Percentiles rank a stretch among this genome's conserved stretches.
These are phyloP conservation scores for Bombus impatiens DNA, from an alignment of 1,140 invertebrate species.

Conservation along the genomic window DNA sequence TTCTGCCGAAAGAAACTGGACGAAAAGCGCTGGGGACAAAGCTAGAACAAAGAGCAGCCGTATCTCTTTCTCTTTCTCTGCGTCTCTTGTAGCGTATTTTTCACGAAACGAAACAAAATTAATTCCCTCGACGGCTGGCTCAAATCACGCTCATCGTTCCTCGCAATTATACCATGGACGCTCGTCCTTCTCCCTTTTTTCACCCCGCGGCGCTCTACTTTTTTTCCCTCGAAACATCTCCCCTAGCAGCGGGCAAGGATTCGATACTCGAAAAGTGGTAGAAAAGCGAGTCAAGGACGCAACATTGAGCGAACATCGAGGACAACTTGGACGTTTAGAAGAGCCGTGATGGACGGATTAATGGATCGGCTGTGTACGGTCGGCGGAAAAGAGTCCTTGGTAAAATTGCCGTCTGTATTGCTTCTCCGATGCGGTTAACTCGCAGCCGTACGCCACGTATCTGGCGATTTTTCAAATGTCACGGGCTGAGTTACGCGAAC, in stretches of 20 bases:
- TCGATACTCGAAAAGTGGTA: not conserved
- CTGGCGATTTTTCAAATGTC: not conserved
- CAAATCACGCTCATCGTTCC: not conserved
- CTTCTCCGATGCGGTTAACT: not conserved
- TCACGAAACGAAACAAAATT: conserved; percentile 11
- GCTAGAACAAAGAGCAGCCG: no score
- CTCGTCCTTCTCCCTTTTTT: not conserved
- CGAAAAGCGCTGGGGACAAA: not conserved
- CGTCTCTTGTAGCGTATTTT: not conserved
- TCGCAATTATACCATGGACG: not conserved
- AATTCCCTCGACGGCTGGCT: not conserved
- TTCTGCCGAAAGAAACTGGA: conserved; percentile 26
- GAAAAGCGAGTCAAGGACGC: conserved; percentile 1
- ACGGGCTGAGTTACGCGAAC: not conserved
- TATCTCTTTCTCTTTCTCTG: not conserved
- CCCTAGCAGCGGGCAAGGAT: not conserved
- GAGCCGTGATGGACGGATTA: not conserved
- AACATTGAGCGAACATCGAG: conserved; percentile 1
- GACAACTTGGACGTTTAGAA: not conserved
- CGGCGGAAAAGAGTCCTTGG: not conserved
- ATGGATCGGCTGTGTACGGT: not conserved
- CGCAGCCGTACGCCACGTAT: not conserved
- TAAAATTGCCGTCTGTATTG: conserved; percentile 23
- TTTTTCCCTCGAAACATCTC: not conserved
- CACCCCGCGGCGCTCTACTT: not conserved